These are phyloP conservation scores for Apostichopus californicus DNA, from an alignment of 35 echinoderm and acorn worm genomes.

Conservation along the genomic window DNA sequence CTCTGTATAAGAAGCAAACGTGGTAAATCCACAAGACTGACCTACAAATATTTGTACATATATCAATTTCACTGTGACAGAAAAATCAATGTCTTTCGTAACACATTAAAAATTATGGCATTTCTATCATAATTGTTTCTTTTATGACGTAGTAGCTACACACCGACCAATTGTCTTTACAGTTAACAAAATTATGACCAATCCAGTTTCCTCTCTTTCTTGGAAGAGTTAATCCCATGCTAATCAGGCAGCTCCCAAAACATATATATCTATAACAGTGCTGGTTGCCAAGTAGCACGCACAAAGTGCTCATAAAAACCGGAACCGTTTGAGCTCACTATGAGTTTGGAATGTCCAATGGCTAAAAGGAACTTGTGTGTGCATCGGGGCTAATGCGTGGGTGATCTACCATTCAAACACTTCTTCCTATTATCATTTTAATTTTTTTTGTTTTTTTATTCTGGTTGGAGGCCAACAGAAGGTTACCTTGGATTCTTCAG, in stretches of 20 bases:
- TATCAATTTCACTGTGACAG: too few species aligned
- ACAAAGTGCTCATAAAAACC: neutral
- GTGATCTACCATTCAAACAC: neutral
- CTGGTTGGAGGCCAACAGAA: slow-evolving; percentile 1
- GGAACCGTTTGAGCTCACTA: neutral
- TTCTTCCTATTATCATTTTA: neutral
- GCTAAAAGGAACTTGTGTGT: neutral
- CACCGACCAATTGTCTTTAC: neutral
- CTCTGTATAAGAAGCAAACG: too few species aligned
- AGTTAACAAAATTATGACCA: neutral
- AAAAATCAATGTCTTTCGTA: too few species aligned
- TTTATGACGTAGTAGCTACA: neutral
- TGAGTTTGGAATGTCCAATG: neutral
- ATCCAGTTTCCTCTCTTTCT: neutral
- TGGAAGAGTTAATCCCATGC: neutral
- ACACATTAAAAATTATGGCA: neutral
- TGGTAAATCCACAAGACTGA: too few species aligned
- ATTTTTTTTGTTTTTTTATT: neutral
- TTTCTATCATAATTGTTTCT: neutral
- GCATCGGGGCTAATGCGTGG: neutral
- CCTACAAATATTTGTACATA: too few species aligned
- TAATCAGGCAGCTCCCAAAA: neutral
- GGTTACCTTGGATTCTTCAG: neutral
- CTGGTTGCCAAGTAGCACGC: neutral
- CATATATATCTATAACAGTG: neutral